These are phyloP conservation scores for Coptodon bakossiorum DNA, from an alignment of 2,113 vertebrate species.

Conservation along the genomic window DNA sequence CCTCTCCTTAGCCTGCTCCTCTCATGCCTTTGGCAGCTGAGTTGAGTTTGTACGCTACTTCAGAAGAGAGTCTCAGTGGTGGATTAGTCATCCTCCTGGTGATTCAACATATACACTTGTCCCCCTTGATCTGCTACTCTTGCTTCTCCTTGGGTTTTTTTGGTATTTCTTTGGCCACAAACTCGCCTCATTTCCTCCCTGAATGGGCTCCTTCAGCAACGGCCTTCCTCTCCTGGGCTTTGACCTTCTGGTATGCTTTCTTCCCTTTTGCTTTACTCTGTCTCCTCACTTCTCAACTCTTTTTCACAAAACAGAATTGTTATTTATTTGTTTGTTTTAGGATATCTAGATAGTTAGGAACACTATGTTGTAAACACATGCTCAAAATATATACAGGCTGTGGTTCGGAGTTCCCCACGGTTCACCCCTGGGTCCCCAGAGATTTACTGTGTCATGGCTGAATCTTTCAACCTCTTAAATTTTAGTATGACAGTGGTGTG, in stretches of 20 bases:
- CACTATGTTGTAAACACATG: not conserved
- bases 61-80: constrained; percentile 2
- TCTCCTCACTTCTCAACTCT: not conserved
- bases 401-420: not conserved
- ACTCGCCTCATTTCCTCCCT: constrained; percentile 39
- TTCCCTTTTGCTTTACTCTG: not conserved
- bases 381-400: not conserved
- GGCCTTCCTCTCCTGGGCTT: constrained; percentile 10
- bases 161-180: constrained; percentile 10
- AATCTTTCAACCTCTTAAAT: not conserved
- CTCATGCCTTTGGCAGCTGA: not conserved
- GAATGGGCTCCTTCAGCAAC: constrained; percentile 16
- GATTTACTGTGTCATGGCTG: not conserved
- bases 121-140: not conserved
- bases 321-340: not conserved
- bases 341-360: not conserved
- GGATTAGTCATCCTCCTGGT: constrained; percentile 26
- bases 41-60: not conserved
- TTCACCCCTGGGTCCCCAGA: not conserved
- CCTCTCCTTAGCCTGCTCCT: not conserved
- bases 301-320: not conserved
- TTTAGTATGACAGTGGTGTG: not conserved
- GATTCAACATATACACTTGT: constrained; percentile 24
- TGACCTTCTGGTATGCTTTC: constrained; percentile 20
- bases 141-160: not conserved